Evolutionary conservation across 2,888 invertebrate genomes (phyloP).

Genomic region (Pheosia gnoma): DNA sequence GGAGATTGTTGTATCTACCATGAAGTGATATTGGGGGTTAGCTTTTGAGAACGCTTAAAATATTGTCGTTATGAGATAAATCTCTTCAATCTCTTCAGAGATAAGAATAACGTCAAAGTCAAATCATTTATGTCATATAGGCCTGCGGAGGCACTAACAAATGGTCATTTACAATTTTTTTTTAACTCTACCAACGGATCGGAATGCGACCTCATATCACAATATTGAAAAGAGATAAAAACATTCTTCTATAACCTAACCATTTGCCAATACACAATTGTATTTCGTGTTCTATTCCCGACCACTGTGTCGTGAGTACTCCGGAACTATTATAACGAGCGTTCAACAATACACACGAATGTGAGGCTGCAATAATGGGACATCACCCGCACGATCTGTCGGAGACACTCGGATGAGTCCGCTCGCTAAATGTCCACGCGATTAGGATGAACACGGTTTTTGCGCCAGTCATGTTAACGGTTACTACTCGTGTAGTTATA

Average conservation of each 20-base stretch:
- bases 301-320: neutral
- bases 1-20: no score
- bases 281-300: neutral
- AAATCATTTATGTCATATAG: no score
- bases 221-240: neutral
- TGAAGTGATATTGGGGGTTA: no score
- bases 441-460: conserved; percentile 24
- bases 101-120: no score
- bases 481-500: neutral
- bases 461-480: conserved; percentile 1
- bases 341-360: conserved; percentile 14
- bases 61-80: no score
- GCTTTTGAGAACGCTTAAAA: no score
- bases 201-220: no score
- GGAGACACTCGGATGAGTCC: conserved; percentile 17
- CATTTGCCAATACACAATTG: neutral
- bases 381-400: conserved; percentile 23
- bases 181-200: no score
- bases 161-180: no score
- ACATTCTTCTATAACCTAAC: neutral
- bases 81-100: no score
- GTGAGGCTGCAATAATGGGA: conserved; percentile 20
- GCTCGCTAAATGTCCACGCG: conserved; percentile 11
- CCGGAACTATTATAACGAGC: conserved; percentile 23
- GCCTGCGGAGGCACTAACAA: no score